Evolutionary conservation across 1,140 invertebrate genomes (phyloP), one percentile per base, ranked within the genome.

Genomic region (Chironomus tepperi): DNA sequence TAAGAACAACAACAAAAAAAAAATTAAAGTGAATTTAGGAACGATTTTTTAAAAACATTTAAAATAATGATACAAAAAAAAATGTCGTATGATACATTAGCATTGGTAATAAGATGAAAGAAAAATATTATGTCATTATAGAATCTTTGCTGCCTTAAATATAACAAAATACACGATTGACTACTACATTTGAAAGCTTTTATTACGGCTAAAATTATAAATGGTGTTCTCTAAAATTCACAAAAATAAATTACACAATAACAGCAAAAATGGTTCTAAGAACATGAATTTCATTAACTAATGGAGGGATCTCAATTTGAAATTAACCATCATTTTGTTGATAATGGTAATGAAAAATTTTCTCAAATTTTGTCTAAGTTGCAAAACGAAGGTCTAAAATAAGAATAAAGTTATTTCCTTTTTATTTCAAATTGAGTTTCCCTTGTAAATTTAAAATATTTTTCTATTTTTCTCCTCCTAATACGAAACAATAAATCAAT

Each of bases 121-220:
- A 57, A 34, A 34, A 57, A n/a, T n/a, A 57, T n/a, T n/a, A 57
- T 57, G 47, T 57, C 47, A 70, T 70, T 70, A 70, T 70, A 70
- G 65, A 70, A 70, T 70, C 65, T 70, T 70, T 70, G 65, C 65
- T 70, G 65, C 65, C 65, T 70, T 70, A 70, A 70, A 70, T 57
- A 21, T 70, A 70, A 70, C 16, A 70, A 70, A 18, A 19, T 18
- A 70, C 18, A 70, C 18, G 18, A 70, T 70, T 70, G 19, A 70
- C 10, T 70, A 70, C 18, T 70, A 70, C 65, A 19, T 21, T 18
- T 70, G 24, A 34, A 34, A 70, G 65, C 65, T 70, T 70, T 70
- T 70, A 70, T 57, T 57, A 57, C n/a, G 47, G 47, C 47, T 12
- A 57, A 57, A 57, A 57, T n/a, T 57, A n/a, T 57, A n/a, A 57